Evolutionary conservation across 1,140 invertebrate genomes (phyloP).

Genomic region (Zaprionus ghesquierei): DNA sequence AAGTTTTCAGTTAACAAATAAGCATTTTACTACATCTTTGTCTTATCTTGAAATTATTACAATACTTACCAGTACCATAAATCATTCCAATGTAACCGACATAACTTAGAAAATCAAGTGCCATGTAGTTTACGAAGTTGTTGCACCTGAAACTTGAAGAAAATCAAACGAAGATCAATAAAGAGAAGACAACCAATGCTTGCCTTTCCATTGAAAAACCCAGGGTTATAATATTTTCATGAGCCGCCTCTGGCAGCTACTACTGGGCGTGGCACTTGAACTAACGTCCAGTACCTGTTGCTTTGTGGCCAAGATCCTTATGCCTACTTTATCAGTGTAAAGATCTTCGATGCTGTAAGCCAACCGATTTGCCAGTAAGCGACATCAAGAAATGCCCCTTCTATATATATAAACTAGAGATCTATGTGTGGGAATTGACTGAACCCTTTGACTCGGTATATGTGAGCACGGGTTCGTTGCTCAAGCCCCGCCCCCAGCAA

Average conservation of each 20-base stretch:
- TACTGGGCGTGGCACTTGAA: conserved; percentile 41
- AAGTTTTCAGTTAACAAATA: neutral
- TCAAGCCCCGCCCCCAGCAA: conserved; percentile 90
- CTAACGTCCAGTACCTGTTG: conserved; percentile 17
- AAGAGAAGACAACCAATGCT: too few relatives aligned
- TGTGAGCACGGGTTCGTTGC: conserved; percentile 97
- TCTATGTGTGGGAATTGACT: conserved; percentile 85
- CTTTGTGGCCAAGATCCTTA: conserved; percentile 66
- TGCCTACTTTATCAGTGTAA: conserved; percentile 62
- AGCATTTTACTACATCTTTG: too few relatives aligned
- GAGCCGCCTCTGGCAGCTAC: conserved; percentile 37
- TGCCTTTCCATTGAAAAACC: neutral
- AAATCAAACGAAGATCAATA: neutral
- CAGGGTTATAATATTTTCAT: conserved; percentile 5
- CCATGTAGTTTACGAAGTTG: too few relatives aligned
- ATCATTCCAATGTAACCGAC: too few relatives aligned
- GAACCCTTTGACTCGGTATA: conserved; percentile 93
- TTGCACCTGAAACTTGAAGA: neutral
- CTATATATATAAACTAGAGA: conserved; percentile 71
- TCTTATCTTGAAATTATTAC: too few relatives aligned
- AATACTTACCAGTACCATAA: too few relatives aligned
- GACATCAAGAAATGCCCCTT: too few relatives aligned
- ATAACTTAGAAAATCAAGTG: too few relatives aligned
- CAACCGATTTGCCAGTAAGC: conserved; percentile 86
- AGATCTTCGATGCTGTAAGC: conserved; percentile 55